A percentile compares a stretch with the other conserved stretches of the same genome.
Conservation (phyloP, 2,888 invertebrate genomes). For the Tachina grossa region DNA sequence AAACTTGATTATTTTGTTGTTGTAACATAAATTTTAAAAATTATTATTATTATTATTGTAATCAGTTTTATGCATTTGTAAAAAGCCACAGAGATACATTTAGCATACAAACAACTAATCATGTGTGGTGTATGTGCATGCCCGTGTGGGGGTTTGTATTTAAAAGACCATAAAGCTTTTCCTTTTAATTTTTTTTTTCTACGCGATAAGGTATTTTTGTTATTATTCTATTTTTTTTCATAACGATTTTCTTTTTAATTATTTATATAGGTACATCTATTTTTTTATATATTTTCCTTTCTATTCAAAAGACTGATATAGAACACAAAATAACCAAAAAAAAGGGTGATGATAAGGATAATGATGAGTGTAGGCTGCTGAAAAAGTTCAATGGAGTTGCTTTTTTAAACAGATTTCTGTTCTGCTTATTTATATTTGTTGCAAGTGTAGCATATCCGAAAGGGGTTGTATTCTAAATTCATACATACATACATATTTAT, state of each 20-base stretch:
- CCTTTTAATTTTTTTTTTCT: slow-evolving; percentile 27
- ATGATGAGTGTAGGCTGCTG: slow-evolving; percentile 40
- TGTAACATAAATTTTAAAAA: slow-evolving; percentile 74
- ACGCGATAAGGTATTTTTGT: slow-evolving; percentile 55
- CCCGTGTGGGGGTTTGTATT: slow-evolving; percentile 19
- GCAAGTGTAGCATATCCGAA: slow-evolving; percentile 42
- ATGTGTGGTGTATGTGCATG: neutral
- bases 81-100: slow-evolving; percentile 77
- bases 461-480: slow-evolving; percentile 54
- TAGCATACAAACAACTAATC: slow-evolving; percentile 19
- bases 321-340: slow-evolving; percentile 27
- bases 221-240: slow-evolving; percentile 49
- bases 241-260: slow-evolving; percentile 72
- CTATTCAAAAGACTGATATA: slow-evolving; percentile 10
- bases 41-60: slow-evolving; percentile 81
- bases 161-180: slow-evolving; percentile 66
- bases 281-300: slow-evolving; percentile 30
- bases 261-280: slow-evolving; percentile 51
- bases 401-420: slow-evolving; percentile 40
- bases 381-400: slow-evolving; percentile 61
- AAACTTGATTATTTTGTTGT: slow-evolving; percentile 58
- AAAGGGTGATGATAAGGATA: slow-evolving; percentile 65
- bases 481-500: neutral
- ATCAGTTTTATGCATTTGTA: slow-evolving; percentile 82
- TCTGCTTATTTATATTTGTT: slow-evolving; percentile 30